Evolutionary conservation across 2,797 vertebrate genomes (phyloP).

Genomic region (Pipistrellus pygmaeus): DNA sequence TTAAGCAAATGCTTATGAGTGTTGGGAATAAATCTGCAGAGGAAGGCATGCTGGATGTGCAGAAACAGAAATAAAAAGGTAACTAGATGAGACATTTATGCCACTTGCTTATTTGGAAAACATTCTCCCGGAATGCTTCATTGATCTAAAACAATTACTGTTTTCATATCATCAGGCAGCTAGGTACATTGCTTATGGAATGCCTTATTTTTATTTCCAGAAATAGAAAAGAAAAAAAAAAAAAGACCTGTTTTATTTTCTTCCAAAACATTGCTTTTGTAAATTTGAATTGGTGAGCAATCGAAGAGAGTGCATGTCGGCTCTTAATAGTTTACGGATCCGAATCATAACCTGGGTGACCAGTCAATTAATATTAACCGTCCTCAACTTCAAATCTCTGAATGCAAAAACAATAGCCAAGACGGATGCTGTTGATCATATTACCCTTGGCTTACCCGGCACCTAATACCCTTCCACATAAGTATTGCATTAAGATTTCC

Average conservation of each 20-base stretch:
- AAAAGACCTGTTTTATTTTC: slow-evolving; percentile 27
- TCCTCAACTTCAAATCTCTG: slow-evolving; percentile 6
- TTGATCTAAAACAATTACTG: slow-evolving; percentile 23
- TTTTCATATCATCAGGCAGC: neutral
- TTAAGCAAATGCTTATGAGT: slow-evolving; percentile 43
- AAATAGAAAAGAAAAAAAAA: neutral
- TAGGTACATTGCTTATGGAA: slow-evolving; percentile 1
- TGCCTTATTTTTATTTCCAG: slow-evolving; percentile 52
- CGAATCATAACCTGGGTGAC: slow-evolving; percentile 8
- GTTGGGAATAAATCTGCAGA: slow-evolving; percentile 48
- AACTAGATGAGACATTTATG: slow-evolving; percentile 33
- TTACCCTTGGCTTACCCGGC: slow-evolving; percentile 51
- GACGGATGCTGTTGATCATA: slow-evolving; percentile 36
- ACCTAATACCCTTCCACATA: slow-evolving; percentile 65
- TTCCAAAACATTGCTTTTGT: slow-evolving; percentile 19
- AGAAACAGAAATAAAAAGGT: slow-evolving; percentile 41
- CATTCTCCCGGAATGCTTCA: neutral
- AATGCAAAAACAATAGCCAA: slow-evolving; percentile 63
- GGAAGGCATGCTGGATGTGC: slow-evolving; percentile 12
- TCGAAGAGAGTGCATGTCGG: neutral
- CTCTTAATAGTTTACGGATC: slow-evolving; percentile 37
- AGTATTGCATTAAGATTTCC: slow-evolving; percentile 54
- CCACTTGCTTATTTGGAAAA: slow-evolving; percentile 17
- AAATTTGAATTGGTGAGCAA: slow-evolving; percentile 39
- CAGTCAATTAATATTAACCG: slow-evolving; percentile 8